These are phyloP conservation scores for Lucilia sericata DNA, from an alignment of 1,140 invertebrate genomes.

Conservation along the genomic window DNA sequence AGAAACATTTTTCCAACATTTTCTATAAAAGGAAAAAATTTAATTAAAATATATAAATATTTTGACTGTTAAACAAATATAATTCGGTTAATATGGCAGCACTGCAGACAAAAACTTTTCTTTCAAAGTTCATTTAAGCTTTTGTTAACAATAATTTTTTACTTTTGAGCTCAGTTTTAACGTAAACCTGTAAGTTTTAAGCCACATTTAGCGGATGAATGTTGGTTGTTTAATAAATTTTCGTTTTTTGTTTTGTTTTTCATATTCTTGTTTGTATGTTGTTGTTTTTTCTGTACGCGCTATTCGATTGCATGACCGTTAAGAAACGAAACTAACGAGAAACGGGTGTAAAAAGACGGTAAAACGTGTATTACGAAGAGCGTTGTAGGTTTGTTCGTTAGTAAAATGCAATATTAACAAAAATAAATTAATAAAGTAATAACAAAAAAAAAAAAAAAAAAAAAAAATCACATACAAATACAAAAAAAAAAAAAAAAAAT, in stretches of 20 bases:
- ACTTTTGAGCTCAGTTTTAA: conserved; percentile 17
- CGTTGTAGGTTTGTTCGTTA: neutral
- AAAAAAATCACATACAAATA: neutral
- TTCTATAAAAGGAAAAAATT: too few relatives aligned
- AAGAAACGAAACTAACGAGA: neutral
- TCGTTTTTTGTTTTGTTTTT: neutral
- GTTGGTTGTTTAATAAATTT: neutral
- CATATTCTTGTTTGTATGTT: neutral
- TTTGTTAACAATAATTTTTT: neutral
- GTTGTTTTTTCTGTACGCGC: neutral
- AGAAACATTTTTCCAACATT: too few relatives aligned
- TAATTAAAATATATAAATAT: neutral
- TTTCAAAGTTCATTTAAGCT: neutral
- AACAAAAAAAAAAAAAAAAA: neutral
- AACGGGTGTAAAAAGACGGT: neutral
- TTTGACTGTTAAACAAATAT: too few relatives aligned
- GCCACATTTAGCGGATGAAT: conserved; percentile 36
- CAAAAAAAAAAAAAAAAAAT: neutral
- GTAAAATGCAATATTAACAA: neutral
- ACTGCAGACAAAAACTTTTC: neutral
- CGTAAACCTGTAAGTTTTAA: conserved; percentile 25
- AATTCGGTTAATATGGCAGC: neutral
- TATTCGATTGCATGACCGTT: neutral
- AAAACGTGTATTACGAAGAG: neutral
- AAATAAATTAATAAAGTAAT: neutral